phyloP scores from a whole-genome alignment of 2,113 vertebrate genomes.

The Copsychus sechellarum region DNA sequence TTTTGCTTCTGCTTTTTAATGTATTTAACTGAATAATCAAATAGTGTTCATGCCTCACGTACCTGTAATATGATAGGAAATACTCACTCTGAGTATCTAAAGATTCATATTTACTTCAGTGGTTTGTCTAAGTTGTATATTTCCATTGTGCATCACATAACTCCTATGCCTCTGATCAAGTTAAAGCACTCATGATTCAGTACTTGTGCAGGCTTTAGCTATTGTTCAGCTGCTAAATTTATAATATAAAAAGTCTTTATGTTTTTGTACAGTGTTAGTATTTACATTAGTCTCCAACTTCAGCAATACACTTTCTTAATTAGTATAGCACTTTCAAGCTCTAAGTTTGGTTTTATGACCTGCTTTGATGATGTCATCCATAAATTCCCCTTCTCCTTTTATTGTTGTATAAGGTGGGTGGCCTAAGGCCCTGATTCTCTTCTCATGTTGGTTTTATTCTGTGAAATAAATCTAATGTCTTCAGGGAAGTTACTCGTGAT shows the following conservation, averaged over 20 bases:
- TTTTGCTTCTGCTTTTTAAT: slow-evolving; percentile 35
- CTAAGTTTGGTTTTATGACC: background rate
- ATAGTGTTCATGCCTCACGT: background rate
- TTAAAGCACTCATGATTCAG: slow-evolving; percentile 12
- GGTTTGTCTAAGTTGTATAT: background rate
- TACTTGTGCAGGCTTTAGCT: background rate
- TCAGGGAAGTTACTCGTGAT: slow-evolving; percentile 27
- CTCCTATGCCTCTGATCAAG: background rate
- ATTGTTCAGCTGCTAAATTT: background rate
- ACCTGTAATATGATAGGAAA: background rate
- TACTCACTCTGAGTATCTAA: background rate
- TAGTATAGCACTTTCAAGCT: background rate
- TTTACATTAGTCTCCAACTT: background rate
- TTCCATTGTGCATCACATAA: background rate
- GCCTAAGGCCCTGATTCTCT: background rate
- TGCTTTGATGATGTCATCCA: background rate
- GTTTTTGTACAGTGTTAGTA: background rate
- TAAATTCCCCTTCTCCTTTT: slow-evolving; percentile 14
- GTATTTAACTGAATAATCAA: slow-evolving; percentile 54
- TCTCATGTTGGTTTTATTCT: slow-evolving; percentile 1
- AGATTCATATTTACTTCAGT: background rate
- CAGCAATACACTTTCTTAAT: background rate
- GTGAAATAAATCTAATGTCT: slow-evolving; percentile 24
- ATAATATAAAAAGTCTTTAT: background rate
- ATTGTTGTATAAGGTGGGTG: background rate